These are phyloP conservation scores for Tridacna gigas DNA, from an alignment of 2,888 invertebrate species.

Conservation along the genomic window DNA sequence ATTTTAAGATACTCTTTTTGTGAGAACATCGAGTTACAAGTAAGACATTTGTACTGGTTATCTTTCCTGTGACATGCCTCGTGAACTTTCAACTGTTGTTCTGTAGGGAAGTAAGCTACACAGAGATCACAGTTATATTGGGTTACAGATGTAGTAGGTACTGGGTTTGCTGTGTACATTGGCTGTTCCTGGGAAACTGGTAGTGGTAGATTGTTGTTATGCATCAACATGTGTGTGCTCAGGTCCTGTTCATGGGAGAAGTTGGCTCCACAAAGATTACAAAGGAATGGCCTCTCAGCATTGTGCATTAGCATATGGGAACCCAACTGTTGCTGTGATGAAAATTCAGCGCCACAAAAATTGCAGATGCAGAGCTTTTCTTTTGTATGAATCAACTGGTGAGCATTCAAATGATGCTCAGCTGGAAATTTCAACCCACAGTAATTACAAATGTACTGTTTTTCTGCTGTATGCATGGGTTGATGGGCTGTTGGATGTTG, in stretches of 20 bases:
- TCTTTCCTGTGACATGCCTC: slow-evolving; percentile 23
- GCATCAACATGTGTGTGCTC: slow-evolving; percentile 22
- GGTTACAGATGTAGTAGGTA: background rate
- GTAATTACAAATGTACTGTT: slow-evolving; percentile 23
- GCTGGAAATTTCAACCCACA: slow-evolving; percentile 20
- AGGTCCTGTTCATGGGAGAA: slow-evolving; percentile 19
- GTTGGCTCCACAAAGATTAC: slow-evolving; percentile 25
- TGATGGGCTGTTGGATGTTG: slow-evolving; percentile 18
- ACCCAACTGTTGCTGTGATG: slow-evolving; percentile 14
- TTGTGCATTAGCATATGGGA: slow-evolving; percentile 22
- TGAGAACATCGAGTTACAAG: slow-evolving; percentile 19
- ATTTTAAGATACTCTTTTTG: slow-evolving; percentile 11
- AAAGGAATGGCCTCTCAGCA: slow-evolving; percentile 18
- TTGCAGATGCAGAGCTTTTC: slow-evolving; percentile 20
- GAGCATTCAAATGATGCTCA: slow-evolving; percentile 12
- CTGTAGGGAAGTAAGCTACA: slow-evolving; percentile 18
- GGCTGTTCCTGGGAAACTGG: slow-evolving; percentile 16
- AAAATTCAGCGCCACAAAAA: slow-evolving; percentile 21
- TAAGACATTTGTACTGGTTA: slow-evolving; percentile 21
- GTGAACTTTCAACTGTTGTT: slow-evolving; percentile 11
- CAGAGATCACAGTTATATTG: slow-evolving; percentile 21
- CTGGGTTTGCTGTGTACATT: background rate
- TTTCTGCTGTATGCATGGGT: slow-evolving; percentile 8
- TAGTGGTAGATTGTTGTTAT: slow-evolving; percentile 7
- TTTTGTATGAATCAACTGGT: slow-evolving; percentile 19